Base-by-base conservation (phyloP, 2,113 vertebrate genomes). In the Turdus rufiventris region DNA sequence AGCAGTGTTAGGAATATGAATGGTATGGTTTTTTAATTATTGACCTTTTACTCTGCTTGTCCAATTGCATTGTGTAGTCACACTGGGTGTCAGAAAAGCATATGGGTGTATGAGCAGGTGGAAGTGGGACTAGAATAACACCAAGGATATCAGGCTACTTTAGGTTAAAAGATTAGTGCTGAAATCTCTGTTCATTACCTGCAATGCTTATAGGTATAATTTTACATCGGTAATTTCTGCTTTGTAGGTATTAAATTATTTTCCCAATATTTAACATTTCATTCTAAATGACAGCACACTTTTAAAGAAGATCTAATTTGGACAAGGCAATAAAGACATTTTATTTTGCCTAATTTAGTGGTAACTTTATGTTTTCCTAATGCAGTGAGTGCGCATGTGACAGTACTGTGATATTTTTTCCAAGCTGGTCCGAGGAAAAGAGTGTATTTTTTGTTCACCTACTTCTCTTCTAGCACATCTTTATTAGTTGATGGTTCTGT, bases 391-490 rank as follows among this genome's bases (percentile, higher is more conserved):
- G 36, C 9, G 34, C 1, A 1, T 31, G 4, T 19, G 36, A 53
- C 36, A 21, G 33, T 47, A 33, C 16, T 73, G 25, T 56, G 50
- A 31, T 8, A 7, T 26, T n/a, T 42, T 67, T 81, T 62, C 7
- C n/a, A 5, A 12, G 12, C 18, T 79, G 18, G 6, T 54, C n/a
- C 72, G 6, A 17, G 33, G 7, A 47, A 63, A 56, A 43, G 48
- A 38, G 18, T 42, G 23, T 6, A 10, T 50, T 26, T 38, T 80
- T 80, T 51, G 6, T 24, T 60, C 2, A 36, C 53, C 33, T 86
- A 4, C 26, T 19, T 65, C 15, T 74, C 9, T 61, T 83, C 17
- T 60, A 62, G n/a, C 0, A 0, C 14, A 26, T 54, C 12, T 58
- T 58, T 71, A 42, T 61, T 85, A 45, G 15, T 29, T 75, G 25